These are phyloP conservation scores for Tringa solitaria DNA, from an alignment of 2,113 vertebrate genomes.

Conservation along the genomic window DNA sequence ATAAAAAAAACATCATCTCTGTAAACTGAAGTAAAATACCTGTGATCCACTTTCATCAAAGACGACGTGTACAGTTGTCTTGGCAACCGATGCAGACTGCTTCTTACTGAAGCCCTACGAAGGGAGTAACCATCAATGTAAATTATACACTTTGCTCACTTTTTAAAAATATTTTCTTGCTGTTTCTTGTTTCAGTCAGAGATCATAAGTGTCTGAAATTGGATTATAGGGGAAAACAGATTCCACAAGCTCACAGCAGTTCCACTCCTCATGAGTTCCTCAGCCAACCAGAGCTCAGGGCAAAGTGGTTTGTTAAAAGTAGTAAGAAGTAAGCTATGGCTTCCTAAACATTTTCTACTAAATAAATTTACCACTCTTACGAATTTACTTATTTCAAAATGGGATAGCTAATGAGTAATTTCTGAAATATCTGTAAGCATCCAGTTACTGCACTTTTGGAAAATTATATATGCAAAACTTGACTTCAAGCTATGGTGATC, in stretches of 20 bases:
- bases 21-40: conserved; percentile 70
- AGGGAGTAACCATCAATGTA: background rate
- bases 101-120: conserved; percentile 81
- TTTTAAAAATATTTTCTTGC: too few relatives aligned
- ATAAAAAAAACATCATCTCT: background rate
- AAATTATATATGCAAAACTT: background rate
- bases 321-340: background rate
- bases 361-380: too few relatives aligned
- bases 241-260: background rate
- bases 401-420: background rate
- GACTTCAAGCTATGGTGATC: background rate
- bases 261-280: background rate
- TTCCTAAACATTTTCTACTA: background rate
- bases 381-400: background rate
- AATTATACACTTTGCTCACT: background rate
- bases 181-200: too few relatives aligned
- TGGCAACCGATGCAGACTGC: conserved; percentile 77
- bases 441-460: background rate
- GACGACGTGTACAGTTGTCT: conserved; percentile 80
- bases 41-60: conserved; percentile 85
- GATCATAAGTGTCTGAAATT: background rate
- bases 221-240: background rate
- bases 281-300: background rate
- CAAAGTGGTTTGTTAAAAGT: background rate
- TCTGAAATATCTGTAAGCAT: background rate